These are phyloP conservation scores for Bucorvus abyssinicus DNA, from an alignment of 2,797 vertebrate species.

Conservation along the genomic window DNA sequence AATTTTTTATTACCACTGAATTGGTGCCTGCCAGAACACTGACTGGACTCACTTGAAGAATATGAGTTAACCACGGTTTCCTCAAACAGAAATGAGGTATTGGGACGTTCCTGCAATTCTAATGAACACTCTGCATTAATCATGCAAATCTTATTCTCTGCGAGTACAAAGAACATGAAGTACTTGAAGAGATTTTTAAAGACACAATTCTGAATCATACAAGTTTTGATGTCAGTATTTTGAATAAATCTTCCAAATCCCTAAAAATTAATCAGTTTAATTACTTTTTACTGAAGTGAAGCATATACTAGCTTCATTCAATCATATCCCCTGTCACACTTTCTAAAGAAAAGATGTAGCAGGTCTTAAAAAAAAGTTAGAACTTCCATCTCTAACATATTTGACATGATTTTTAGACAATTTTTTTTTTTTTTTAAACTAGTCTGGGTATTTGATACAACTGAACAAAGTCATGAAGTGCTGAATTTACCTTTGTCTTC, in stretches of 20 bases:
- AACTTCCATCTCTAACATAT: background rate
- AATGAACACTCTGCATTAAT: too few species aligned
- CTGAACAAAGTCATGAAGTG: background rate
- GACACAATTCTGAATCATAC: background rate
- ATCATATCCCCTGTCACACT: background rate
- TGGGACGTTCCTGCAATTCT: too few species aligned
- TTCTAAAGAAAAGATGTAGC: too few species aligned
- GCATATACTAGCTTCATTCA: background rate
- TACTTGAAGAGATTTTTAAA: background rate
- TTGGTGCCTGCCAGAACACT: too few species aligned
- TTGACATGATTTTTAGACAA: background rate
- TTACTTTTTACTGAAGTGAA: background rate
- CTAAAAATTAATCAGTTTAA: background rate
- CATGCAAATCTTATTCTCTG: too few species aligned
- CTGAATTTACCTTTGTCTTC: background rate
- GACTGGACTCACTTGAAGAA: too few species aligned
- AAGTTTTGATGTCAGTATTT: background rate
- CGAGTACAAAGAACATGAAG: too few species aligned
- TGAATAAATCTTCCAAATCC: background rate
- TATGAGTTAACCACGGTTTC: too few species aligned
- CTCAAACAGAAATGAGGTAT: too few species aligned
- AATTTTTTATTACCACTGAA: too few species aligned
- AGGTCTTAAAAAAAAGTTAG: background rate
- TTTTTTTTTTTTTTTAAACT: background rate
- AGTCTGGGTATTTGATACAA: background rate